These are phyloP conservation scores for Gallinago solitaria DNA, from an alignment of 2,797 vertebrate genomes.

Conservation along the genomic window DNA sequence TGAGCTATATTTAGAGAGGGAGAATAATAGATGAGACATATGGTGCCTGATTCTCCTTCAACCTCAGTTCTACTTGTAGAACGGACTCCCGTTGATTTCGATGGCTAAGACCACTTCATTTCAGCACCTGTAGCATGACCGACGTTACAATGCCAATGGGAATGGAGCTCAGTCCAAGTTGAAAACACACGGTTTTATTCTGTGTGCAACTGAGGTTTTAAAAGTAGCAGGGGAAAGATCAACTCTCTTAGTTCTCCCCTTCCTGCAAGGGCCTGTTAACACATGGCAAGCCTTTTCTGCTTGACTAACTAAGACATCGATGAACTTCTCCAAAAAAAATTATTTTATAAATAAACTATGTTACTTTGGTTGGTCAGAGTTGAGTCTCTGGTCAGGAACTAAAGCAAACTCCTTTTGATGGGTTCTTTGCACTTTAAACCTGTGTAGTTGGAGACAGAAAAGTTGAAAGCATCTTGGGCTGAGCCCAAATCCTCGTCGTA, in stretches of 20 bases:
- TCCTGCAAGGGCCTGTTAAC: neutral
- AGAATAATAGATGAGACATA: neutral
- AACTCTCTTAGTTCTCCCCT: neutral
- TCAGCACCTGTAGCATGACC: neutral
- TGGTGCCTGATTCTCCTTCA: neutral
- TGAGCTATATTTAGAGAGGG: neutral
- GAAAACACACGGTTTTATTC: neutral
- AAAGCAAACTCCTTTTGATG: slow-evolving; percentile 1
- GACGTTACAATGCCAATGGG: neutral
- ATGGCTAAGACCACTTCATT: neutral
- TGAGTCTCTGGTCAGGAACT: neutral
- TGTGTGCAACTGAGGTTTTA: neutral
- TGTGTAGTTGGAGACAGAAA: neutral
- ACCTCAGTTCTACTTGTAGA: neutral
- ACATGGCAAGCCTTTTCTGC: neutral
- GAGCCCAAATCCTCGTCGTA: neutral
- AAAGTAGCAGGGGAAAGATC: neutral
- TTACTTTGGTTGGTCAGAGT: slow-evolving; percentile 1
- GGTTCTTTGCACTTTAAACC: slow-evolving; percentile 11
- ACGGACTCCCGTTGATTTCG: neutral
- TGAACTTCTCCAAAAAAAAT: neutral
- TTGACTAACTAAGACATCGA: neutral
- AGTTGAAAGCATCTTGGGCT: slow-evolving; percentile 8
- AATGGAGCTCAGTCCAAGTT: neutral
- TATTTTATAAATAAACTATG: slow-evolving; percentile 44